These are phyloP conservation scores for Coryphaenoides rupestris DNA, from an alignment of 2,113 vertebrate genomes.

Conservation along the genomic window DNA sequence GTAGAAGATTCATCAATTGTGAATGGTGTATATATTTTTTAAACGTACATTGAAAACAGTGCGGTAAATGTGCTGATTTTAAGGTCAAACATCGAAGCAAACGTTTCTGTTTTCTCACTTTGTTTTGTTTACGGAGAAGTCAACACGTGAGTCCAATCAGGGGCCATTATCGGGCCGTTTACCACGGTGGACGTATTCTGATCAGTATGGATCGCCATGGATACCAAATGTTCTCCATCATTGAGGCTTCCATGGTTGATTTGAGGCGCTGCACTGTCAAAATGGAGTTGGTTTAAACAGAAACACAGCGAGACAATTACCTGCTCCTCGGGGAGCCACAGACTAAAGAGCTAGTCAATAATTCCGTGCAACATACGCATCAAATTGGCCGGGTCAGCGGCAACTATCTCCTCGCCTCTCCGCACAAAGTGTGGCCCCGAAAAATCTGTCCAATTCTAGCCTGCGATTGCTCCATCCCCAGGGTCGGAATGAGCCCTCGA, in stretches of 20 bases:
- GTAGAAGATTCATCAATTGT: neutral
- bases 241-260: conserved; percentile 49
- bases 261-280: conserved; percentile 58
- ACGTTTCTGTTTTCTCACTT: too few relatives aligned
- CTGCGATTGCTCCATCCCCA: conserved; percentile 37
- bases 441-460: conserved; percentile 42
- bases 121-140: too few relatives aligned
- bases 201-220: conserved; percentile 36
- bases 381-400: conserved; percentile 65
- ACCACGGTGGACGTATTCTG: too few relatives aligned
- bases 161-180: too few relatives aligned
- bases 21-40: neutral
- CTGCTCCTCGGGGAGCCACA: conserved; percentile 61
- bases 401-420: conserved; percentile 27
- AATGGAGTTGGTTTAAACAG: conserved; percentile 71
- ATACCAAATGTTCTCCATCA: conserved; percentile 50
- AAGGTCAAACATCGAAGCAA: too few relatives aligned
- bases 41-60: too few relatives aligned
- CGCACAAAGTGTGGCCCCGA: conserved; percentile 48
- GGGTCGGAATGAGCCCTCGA: conserved; percentile 52
- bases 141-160: too few relatives aligned
- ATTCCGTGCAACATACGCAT: conserved; percentile 66
- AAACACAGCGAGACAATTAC: conserved; percentile 73
- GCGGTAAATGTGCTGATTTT: too few relatives aligned
- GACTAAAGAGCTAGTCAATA: conserved; percentile 76